Conservation (phyloP, 2,113 vertebrate species). For the Melierax canorus region DNA sequence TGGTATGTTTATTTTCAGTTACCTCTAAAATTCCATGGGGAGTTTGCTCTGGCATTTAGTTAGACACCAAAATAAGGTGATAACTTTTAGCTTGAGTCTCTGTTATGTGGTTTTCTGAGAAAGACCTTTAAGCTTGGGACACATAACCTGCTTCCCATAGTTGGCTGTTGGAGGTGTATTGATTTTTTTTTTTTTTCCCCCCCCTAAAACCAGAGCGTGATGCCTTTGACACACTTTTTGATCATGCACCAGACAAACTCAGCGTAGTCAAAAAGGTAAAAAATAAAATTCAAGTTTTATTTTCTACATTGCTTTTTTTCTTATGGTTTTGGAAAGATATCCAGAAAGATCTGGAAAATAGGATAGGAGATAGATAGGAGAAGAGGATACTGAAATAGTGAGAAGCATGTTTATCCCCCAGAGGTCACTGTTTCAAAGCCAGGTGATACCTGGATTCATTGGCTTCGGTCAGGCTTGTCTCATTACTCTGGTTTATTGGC, state of each 20-base stretch:
- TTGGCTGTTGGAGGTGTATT: background rate
- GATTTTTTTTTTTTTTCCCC: background rate
- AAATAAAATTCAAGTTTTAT: background rate
- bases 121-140: background rate
- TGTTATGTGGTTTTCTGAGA: background rate
- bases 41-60: background rate
- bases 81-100: background rate
- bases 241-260: slow-evolving; percentile 87
- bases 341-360: background rate
- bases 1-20: background rate
- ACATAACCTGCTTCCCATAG: background rate
- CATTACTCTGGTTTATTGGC: background rate
- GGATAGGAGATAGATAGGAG: background rate
- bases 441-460: background rate
- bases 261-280: slow-evolving; percentile 85
- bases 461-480: background rate
- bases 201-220: slow-evolving; percentile 76
- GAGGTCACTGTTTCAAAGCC: background rate
- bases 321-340: background rate
- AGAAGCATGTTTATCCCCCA: background rate
- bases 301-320: background rate
- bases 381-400: background rate
- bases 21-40: background rate
- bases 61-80: background rate
- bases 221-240: slow-evolving; percentile 86